A percentile compares a stretch with the other conserved stretches of the same genome.
These are phyloP conservation scores for Lindbergichthys nudifrons DNA, from an alignment of 2,797 vertebrate species.

Conservation along the genomic window DNA sequence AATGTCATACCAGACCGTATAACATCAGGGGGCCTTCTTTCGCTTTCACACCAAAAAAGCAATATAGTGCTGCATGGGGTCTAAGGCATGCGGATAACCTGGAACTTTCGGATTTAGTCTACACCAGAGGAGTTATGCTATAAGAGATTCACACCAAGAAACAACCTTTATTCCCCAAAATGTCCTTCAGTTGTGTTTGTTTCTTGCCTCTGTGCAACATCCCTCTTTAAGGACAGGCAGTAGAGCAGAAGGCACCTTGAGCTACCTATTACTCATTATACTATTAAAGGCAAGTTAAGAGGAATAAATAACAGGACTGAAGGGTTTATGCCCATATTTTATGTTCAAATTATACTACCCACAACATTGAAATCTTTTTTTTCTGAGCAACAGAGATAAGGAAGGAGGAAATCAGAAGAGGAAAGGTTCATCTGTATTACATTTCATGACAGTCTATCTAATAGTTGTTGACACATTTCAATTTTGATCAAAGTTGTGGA, in stretches of 20 bases:
- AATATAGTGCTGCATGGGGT: slow-evolving; percentile 8
- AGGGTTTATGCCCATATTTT: slow-evolving; percentile 19
- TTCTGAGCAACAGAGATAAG: neutral
- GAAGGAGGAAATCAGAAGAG: neutral
- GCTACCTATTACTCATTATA: slow-evolving; percentile 36
- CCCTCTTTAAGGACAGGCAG: slow-evolving; percentile 40
- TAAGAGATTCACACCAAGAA: slow-evolving; percentile 13
- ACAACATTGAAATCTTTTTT: slow-evolving; percentile 10
- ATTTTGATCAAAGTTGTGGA: neutral
- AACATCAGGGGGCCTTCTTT: neutral
- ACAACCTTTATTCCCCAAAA: slow-evolving; percentile 1
- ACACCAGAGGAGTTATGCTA: slow-evolving; percentile 6
- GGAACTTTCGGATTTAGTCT: neutral
- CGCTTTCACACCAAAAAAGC: slow-evolving; percentile 10
- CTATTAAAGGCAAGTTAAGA: slow-evolving; percentile 28
- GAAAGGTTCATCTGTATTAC: too few species aligned
- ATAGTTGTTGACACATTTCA: too few species aligned
- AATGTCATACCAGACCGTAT: slow-evolving; percentile 30
- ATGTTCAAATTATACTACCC: slow-evolving; percentile 12
- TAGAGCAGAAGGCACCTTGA: slow-evolving; percentile 64
- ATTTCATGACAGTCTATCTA: neutral
- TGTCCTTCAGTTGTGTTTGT: slow-evolving; percentile 47
- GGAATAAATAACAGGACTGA: slow-evolving; percentile 34
- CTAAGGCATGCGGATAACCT: neutral
- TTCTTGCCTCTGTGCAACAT: slow-evolving; percentile 28